A percentile compares a stretch with the other conserved stretches of the same genome.
Conservation (phyloP, 2,113 vertebrate species). For the Myotis davidii region DNA sequence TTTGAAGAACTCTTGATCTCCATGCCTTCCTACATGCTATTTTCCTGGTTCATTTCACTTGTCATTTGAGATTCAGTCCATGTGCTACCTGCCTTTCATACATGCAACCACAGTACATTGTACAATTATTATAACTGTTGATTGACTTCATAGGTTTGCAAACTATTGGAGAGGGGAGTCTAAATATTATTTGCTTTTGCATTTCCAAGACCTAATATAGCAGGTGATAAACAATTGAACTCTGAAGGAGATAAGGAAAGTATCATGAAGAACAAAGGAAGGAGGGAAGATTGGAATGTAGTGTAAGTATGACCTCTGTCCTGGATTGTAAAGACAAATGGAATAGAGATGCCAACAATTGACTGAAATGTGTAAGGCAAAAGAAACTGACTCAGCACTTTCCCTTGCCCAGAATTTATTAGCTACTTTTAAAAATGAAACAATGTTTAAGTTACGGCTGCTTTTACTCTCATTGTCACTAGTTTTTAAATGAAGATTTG, state of each 20-base stretch:
- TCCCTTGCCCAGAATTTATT: neutral
- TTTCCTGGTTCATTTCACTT: neutral
- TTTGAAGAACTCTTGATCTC: neutral
- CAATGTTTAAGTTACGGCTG: neutral
- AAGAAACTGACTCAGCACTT: neutral
- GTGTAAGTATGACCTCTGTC: neutral
- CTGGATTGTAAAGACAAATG: neutral
- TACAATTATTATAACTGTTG: neutral
- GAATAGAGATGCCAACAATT: neutral
- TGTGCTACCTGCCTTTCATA: neutral
- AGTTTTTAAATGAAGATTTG: neutral
- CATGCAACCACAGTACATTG: neutral
- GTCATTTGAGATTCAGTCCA: neutral
- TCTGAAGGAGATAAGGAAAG: neutral
- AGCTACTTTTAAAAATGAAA: conserved; percentile 14
- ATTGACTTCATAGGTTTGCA: neutral
- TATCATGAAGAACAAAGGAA: neutral
- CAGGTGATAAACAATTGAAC: conserved; percentile 42
- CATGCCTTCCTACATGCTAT: neutral
- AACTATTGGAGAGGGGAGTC: neutral
- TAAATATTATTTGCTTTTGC: neutral
- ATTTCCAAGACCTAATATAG: neutral
- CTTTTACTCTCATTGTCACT: neutral
- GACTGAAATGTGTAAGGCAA: neutral
- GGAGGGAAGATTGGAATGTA: neutral